Base-by-base conservation (phyloP, 2,113 vertebrate genomes). In the Geococcyx californianus region DNA sequence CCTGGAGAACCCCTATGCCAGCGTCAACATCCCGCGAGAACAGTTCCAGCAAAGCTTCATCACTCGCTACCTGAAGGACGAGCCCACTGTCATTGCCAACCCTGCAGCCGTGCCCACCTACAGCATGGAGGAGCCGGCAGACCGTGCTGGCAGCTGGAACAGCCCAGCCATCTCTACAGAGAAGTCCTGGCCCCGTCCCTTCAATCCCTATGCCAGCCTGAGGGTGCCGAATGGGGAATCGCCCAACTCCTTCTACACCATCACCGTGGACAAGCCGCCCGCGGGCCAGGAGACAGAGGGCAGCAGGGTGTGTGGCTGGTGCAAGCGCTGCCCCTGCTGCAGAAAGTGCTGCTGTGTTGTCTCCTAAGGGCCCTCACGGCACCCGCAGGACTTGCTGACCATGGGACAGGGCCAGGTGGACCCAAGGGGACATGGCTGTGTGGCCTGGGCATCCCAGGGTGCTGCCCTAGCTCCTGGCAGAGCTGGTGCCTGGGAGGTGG, bases 1-100 rank as follows among this genome's bases (percentile, higher is more conserved):
- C 6, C 56, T 98, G 44, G 95, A 98, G 95, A 99, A 98, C 84
- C 98, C 98, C 1, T 99, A 98, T 0, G 95, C 98, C 67, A 97
- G 97, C 0, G 88, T 99, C 80, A 97, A 88, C 96, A 98, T 99
- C 87, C 98, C 98, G 0, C 97, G 97, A 26, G 98, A 98, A 5
- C 98, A 98, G 72, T 97, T 99, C 72, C 96, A 97, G 88, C 97
- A 97, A 19, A 95, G 96, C 92, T 97, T 98, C 83, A 87, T 97
- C 66, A 94, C 97, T 42, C 95, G n/a, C 10, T 95, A 97, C 74
- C 84, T 98, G 93, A 85, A 93, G 9, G 97, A 96, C 0, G 95
- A 98, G 88, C 93, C 97, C 87, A 94, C 90, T 0, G 6, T 98
- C 72, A 97, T 98, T 1, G 40, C 93, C 76, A 98, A 98, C 91